These are phyloP conservation scores for Myocastor coypus DNA, from an alignment of 2,113 vertebrate genomes.

Conservation along the genomic window DNA sequence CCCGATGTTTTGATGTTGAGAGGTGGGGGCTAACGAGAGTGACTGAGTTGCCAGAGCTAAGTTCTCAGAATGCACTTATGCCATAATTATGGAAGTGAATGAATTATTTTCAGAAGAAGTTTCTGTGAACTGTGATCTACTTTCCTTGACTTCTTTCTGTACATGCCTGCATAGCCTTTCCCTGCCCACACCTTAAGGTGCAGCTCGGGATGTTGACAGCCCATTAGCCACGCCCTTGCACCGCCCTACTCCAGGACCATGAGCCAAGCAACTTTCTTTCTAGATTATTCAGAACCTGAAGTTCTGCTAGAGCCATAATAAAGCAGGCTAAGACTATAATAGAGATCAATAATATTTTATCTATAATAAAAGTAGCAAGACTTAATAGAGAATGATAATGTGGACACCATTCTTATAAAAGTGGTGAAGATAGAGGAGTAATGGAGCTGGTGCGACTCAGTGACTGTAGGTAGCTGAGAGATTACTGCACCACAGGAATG, in stretches of 20 bases:
- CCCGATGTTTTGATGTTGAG: too few species aligned
- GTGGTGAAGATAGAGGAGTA: neutral
- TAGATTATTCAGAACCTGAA: too few species aligned
- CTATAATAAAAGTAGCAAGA: neutral
- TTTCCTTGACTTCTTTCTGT: neutral
- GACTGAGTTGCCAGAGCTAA: too few species aligned
- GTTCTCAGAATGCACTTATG: neutral
- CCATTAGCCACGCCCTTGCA: neutral
- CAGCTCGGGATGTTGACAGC: neutral
- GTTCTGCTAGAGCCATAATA: neutral
- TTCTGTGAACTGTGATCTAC: too few species aligned
- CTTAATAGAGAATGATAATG: neutral
- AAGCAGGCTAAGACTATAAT: neutral
- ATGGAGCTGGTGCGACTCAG: too few species aligned
- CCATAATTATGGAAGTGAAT: neutral
- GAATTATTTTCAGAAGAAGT: too few species aligned
- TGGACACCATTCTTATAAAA: neutral
- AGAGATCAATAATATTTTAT: neutral
- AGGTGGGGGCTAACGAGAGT: too few species aligned
- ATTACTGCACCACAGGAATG: neutral
- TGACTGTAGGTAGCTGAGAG: neutral
- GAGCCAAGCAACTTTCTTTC: neutral
- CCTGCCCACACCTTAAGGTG: rapidly evolving
- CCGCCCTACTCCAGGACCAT: neutral
- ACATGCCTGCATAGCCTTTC: rapidly evolving